Evolutionary conservation across 2,113 vertebrate species (phyloP).

Genomic region (Zosterops lateralis): DNA sequence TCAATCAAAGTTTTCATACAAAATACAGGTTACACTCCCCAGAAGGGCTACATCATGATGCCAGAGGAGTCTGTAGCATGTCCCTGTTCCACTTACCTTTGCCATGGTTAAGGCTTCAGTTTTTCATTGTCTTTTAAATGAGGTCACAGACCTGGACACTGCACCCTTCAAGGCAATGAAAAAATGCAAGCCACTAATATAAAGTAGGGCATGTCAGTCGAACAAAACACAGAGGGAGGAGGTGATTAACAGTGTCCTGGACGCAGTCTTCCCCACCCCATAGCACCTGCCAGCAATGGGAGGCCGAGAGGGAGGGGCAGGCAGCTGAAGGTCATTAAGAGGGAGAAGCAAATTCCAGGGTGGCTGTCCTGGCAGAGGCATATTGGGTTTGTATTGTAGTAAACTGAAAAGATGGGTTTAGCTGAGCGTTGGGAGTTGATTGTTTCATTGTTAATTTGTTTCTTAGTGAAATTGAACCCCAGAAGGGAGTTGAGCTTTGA

Average conservation of each 20-base stretch:
- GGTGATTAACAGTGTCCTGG: not conserved
- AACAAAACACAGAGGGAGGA: not conserved
- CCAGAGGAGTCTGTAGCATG: not conserved
- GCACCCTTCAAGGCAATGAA: not conserved
- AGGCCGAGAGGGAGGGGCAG: not conserved
- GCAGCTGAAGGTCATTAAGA: constrained; percentile 57
- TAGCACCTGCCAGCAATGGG: constrained; percentile 18
- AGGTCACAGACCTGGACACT: not conserved
- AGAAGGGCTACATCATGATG: not conserved
- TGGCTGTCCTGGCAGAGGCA: not conserved
- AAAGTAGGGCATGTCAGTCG: not conserved
- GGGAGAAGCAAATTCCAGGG: not conserved
- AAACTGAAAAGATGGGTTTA: not conserved
- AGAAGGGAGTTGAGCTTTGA: constrained; percentile 21
- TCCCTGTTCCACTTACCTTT: not conserved
- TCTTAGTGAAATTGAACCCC: not conserved
- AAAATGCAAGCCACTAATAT: not conserved
- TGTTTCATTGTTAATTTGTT: constrained; percentile 1
- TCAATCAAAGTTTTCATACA: not conserved
- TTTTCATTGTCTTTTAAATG: not conserved
- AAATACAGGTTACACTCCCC: not conserved
- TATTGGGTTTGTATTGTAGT: not conserved
- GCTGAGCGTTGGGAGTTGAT: not conserved
- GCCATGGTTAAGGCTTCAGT: accelerated
- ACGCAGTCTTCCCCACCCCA: not conserved